Evolutionary conservation across 2,888 invertebrate species (phyloP).

Genomic region (Andricus quercusramuli): DNA sequence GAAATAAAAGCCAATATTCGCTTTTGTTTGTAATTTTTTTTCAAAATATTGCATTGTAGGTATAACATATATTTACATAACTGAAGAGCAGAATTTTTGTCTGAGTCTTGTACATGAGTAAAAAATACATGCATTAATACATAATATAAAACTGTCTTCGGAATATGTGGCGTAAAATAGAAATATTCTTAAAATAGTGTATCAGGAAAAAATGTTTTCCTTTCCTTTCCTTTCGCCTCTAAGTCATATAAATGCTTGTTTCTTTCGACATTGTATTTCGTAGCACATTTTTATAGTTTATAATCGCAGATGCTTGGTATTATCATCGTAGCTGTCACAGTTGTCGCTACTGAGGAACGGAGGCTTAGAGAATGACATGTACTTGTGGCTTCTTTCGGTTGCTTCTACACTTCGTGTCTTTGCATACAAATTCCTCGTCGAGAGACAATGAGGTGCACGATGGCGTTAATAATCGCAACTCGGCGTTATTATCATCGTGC

Average conservation of each 20-base stretch:
- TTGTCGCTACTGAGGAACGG: not conserved
- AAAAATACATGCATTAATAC: not conserved
- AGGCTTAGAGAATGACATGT: not conserved
- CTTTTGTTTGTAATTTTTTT: too few relatives aligned
- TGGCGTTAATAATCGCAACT: constrained; percentile 33
- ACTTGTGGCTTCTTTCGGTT: constrained; percentile 14
- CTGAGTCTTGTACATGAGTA: not conserved
- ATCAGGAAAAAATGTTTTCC: not conserved
- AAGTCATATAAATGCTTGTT: not conserved
- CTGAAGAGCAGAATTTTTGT: too few relatives aligned
- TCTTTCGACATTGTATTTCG: not conserved
- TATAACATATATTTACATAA: too few relatives aligned
- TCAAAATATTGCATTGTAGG: too few relatives aligned
- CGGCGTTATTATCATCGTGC: not conserved
- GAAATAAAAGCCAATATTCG: too few relatives aligned
- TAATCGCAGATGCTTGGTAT: too few relatives aligned
- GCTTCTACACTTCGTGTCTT: not conserved
- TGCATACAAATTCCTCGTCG: constrained; percentile 14
- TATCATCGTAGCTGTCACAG: not conserved
- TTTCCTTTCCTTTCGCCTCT: not conserved
- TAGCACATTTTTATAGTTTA: not conserved
- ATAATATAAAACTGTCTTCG: not conserved
- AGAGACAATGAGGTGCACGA: constrained; percentile 34
- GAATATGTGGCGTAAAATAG: not conserved
- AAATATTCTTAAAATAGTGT: not conserved